These are phyloP conservation scores for Pemphredon lugubris DNA, from an alignment of 2,888 invertebrate genomes.

Conservation along the genomic window DNA sequence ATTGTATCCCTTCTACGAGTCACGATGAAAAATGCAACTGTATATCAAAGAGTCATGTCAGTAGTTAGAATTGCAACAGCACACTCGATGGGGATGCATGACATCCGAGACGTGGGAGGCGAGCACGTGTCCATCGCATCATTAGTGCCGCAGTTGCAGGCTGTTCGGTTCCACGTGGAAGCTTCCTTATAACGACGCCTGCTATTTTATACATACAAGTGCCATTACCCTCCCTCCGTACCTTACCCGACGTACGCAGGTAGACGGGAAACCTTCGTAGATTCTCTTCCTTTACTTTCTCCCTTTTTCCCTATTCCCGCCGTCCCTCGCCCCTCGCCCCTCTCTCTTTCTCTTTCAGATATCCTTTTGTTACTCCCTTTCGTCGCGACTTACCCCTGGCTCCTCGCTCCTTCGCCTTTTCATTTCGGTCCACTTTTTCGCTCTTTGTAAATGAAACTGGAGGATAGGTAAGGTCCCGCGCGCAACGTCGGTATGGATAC, in stretches of 20 bases:
- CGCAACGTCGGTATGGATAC: conserved; percentile 2
- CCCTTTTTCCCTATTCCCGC: neutral
- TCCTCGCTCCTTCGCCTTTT: neutral
- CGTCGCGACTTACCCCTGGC: neutral
- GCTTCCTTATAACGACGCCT: conserved; percentile 53
- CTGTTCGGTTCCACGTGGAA: conserved; percentile 37
- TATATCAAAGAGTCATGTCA: too few species aligned
- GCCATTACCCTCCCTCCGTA: conserved; percentile 11
- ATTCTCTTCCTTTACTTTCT: conserved; percentile 1
- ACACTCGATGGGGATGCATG: conserved; percentile 55
- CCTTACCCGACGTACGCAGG: conserved; percentile 7
- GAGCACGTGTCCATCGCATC: conserved; percentile 72
- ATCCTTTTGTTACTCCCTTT: neutral
- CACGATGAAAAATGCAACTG: too few species aligned
- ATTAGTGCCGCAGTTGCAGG: conserved; percentile 65
- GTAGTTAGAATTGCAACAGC: neutral
- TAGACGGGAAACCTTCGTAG: neutral
- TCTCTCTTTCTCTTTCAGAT: neutral
- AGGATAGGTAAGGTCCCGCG: neutral
- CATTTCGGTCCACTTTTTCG: neutral
- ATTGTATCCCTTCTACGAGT: too few species aligned
- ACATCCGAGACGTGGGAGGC: conserved; percentile 69
- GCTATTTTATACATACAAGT: conserved; percentile 54
- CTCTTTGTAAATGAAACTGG: neutral
- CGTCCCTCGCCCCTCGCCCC: neutral